A percentile compares a stretch with the other conserved stretches of the same genome.
These are phyloP conservation scores for Coelopa pilipes DNA, from an alignment of 2,888 invertebrate genomes.

Conservation along the genomic window DNA sequence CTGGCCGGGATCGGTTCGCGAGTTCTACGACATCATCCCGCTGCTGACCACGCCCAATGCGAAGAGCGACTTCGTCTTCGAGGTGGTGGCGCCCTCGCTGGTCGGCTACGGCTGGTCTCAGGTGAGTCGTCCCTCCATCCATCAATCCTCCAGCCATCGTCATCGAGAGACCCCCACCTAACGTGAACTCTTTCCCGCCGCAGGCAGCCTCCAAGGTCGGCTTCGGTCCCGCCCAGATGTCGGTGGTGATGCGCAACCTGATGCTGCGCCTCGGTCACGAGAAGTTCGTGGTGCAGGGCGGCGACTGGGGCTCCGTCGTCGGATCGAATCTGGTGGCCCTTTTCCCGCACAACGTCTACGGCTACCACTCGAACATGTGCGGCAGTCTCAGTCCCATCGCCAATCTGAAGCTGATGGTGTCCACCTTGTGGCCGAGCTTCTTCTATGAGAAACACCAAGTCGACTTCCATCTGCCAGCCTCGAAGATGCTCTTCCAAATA, in stretches of 20 bases:
- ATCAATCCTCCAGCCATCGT: neutral
- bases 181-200: conserved; percentile 68
- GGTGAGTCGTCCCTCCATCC: conserved; percentile 57
- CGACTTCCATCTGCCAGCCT: conserved; percentile 67
- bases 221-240: conserved; percentile 68
- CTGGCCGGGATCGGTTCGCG: conserved; percentile 86
- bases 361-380: conserved; percentile 75
- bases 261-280: conserved; percentile 76
- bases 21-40: conserved; percentile 82
- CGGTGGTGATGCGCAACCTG: conserved; percentile 72
- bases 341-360: conserved; percentile 73
- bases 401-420: conserved; percentile 65
- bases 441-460: conserved; percentile 69
- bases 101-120: conserved; percentile 79
- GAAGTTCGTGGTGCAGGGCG: conserved; percentile 77
- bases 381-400: conserved; percentile 56
- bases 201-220: conserved; percentile 58
- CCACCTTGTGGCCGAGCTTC: conserved; percentile 70
- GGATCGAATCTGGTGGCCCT: conserved; percentile 72
- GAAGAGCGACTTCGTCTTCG: conserved; percentile 73
- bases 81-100: conserved; percentile 75
- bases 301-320: conserved; percentile 84
- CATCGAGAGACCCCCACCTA: neutral
- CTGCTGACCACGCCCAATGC: conserved; percentile 70
- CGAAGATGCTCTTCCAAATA: conserved; percentile 45